Base-by-base conservation (phyloP, 2,113 vertebrate genomes). In the Reinhardtius hippoglossoides region DNA sequence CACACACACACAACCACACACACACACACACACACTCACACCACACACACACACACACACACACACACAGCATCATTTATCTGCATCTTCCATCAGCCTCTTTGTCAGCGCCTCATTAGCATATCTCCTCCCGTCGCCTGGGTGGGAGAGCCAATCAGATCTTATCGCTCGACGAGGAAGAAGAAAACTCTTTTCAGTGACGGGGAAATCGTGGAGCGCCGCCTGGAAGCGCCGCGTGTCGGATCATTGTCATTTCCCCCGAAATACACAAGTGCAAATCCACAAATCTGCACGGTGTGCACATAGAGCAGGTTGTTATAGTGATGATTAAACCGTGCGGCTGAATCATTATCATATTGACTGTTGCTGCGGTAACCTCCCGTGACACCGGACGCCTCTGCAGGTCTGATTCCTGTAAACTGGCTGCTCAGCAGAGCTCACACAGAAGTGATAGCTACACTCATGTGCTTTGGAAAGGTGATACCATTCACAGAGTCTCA, bases 71-170 rank as follows among this genome's bases (percentile, higher is more conserved):
- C 59, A n/a, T 55, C 60, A 48, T 61, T 77, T 85, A 87, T 90
- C 80, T 52, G 15, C 12, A 10, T 62, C 74, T 18, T 50, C 76
- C 79, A 87, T 89, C 85, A 71, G 78, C 73, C 64, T 83, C 74
- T 84, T 77, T 86, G 61, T 80, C 73, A 44, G 70, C 20, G 12
- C 71, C 9, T 88, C 82, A 84, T 92, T 86, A 88, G 84, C 86
- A 88, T 88, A 81, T 89, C 86, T 81, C 81, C 80, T 81, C 85
- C 84, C 6, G 68, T 37, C 56, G 76, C 71, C 68, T 50, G 76
- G 82, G 71, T 71, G 76, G 87, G 78, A 79, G 78, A 88, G 86
- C 87, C 89, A 90, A 88, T 92, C 82, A 80, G 89, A 92, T 88
- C 55, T 76, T 87, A 90, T 90, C 87, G 0, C 63, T 59, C 8